Evolutionary conservation across 2,797 vertebrate genomes (phyloP).

Genomic region (Bovichtus diacanthus): DNA sequence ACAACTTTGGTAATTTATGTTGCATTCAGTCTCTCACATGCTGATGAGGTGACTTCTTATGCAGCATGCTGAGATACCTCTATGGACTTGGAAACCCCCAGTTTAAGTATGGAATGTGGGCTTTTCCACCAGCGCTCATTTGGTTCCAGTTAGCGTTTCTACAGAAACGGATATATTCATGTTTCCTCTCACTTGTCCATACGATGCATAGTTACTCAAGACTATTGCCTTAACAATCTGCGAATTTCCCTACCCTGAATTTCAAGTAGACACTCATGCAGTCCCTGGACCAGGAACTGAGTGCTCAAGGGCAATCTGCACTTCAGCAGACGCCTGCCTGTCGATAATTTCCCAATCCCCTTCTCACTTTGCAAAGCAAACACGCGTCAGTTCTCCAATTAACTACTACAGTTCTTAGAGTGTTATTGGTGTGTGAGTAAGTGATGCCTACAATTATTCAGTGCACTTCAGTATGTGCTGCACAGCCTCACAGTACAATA

Average conservation of each 20-base stretch:
- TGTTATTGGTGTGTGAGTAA: slow-evolving; percentile 59
- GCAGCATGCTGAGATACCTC: background rate
- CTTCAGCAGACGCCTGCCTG: slow-evolving; percentile 59
- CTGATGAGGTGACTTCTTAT: slow-evolving; percentile 2
- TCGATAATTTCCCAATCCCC: slow-evolving; percentile 74
- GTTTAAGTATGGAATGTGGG: slow-evolving; percentile 1
- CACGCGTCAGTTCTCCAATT: slow-evolving; percentile 71
- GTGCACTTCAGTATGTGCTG: slow-evolving; percentile 42
- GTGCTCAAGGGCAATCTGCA: slow-evolving; percentile 52
- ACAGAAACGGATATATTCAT: slow-evolving; percentile 35
- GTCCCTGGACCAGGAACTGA: slow-evolving; percentile 37
- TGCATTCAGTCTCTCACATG: background rate
- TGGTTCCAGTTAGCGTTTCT: slow-evolving; percentile 25
- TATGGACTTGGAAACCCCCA: slow-evolving; percentile 12
- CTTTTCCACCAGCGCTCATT: slow-evolving; percentile 35
- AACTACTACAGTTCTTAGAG: slow-evolving; percentile 66
- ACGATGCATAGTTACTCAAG: slow-evolving; percentile 40
- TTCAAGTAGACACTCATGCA: slow-evolving; percentile 43
- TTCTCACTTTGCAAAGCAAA: slow-evolving; percentile 80
- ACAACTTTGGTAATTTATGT: background rate
- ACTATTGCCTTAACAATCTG: slow-evolving; percentile 67
- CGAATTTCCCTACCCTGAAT: slow-evolving; percentile 60
- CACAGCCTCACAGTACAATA: slow-evolving; percentile 53
- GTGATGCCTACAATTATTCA: slow-evolving; percentile 60
- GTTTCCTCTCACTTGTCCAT: slow-evolving; percentile 33